Conservation (phyloP, 2,888 invertebrate species). For the Platycheirus albimanus region DNA sequence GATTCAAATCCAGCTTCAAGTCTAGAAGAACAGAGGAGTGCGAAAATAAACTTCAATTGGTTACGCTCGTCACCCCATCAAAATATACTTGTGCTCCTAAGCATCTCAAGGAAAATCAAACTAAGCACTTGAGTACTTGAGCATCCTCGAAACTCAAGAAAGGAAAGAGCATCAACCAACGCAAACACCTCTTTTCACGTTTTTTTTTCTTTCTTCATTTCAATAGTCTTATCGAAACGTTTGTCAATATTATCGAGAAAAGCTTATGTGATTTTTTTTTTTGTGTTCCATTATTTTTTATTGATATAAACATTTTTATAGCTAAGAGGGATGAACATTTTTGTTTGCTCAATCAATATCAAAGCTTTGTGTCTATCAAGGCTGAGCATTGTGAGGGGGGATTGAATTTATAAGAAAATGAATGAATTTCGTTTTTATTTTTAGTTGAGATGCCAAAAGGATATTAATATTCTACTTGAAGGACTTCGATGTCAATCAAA, state of each 20-base stretch:
- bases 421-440: slow-evolving; percentile 10
- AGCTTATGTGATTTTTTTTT: too few species aligned
- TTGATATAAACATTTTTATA: too few species aligned
- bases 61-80: not conserved
- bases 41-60: too few species aligned
- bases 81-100: not conserved
- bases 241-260: not conserved
- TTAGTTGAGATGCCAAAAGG: not conserved
- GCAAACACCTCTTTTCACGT: slow-evolving; percentile 27
- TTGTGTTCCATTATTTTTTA: too few species aligned
- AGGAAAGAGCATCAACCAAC: slow-evolving; percentile 25
- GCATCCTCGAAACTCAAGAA: too few species aligned
- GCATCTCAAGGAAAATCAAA: slow-evolving; percentile 43
- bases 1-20: too few species aligned
- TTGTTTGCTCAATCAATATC: too few species aligned
- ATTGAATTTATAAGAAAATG: not conserved
- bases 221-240: not conserved
- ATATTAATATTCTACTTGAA: slow-evolving; percentile 38
- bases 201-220: too few species aligned
- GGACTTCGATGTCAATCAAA: slow-evolving; percentile 45
- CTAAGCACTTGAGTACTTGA: slow-evolving; percentile 20
- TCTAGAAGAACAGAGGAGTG: too few species aligned
- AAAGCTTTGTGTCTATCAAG: too few species aligned
- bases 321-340: too few species aligned
- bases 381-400: too few species aligned